Percentiles rank a stretch among this genome's conserved stretches.
These are phyloP conservation scores for Coccyzus lansbergi DNA, from an alignment of 2,797 vertebrate genomes.

Conservation along the genomic window DNA sequence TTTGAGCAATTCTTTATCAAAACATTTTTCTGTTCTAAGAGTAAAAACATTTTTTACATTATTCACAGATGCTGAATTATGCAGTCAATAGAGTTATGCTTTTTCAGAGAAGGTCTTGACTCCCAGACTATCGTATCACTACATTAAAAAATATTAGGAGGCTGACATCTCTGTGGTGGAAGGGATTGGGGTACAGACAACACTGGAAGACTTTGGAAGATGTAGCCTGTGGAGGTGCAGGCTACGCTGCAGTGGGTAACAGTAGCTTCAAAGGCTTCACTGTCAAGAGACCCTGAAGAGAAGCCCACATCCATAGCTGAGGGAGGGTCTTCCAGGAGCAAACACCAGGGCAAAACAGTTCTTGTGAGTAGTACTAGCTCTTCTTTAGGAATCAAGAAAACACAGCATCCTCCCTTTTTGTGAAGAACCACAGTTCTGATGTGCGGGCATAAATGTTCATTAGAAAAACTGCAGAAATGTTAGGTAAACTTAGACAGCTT, in stretches of 20 bases:
- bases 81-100: neutral
- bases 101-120: neutral
- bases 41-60: neutral
- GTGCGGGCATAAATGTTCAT: no score
- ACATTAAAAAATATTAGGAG: neutral
- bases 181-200: neutral
- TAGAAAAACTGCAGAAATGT: no score
- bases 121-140: neutral
- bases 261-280: neutral
- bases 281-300: neutral
- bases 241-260: fast-evolving
- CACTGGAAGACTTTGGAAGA: neutral
- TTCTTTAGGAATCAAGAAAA: neutral
- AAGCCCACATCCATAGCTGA: neutral
- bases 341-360: neutral
- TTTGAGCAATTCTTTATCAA: neutral
- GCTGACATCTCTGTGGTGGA: neutral
- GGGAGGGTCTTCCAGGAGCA: neutral
- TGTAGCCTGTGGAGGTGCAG: fast-evolving
- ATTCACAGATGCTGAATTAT: neutral
- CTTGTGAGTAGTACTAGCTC: neutral
- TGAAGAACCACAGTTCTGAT: neutral
- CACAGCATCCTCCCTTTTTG: neutral
- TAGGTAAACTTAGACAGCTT: no score
- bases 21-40: neutral